Percentiles rank a stretch among this genome's conserved stretches.
Conservation (phyloP, 2,888 invertebrate genomes). For the Oeneis ivallda region DNA sequence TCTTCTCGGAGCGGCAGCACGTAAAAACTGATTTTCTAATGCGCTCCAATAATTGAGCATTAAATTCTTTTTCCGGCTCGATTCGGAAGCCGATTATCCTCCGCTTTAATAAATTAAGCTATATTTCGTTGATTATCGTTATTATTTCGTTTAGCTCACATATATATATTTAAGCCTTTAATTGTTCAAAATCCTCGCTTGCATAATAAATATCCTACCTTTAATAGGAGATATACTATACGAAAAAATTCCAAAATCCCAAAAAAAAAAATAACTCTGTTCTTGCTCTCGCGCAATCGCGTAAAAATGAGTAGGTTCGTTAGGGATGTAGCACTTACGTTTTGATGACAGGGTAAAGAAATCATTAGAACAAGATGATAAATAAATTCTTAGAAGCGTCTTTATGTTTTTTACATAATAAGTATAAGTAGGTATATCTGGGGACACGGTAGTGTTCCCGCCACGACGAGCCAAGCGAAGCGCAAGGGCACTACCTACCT, state of each 20-base stretch:
- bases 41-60: conserved; percentile 33
- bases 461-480: too few relatives aligned
- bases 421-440: too few relatives aligned
- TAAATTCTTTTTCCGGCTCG: conserved; percentile 20
- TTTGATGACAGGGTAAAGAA: conserved; percentile 7
- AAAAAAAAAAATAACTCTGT: too few relatives aligned
- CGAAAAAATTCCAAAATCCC: too few relatives aligned
- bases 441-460: too few relatives aligned
- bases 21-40: conserved; percentile 31
- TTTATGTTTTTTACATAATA: background rate
- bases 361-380: background rate
- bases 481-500: too few relatives aligned
- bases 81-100: background rate
- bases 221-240: too few relatives aligned
- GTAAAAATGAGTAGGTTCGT: background rate
- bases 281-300: background rate
- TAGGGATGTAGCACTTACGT: background rate
- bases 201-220: too few relatives aligned
- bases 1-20: conserved; percentile 18
- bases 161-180: too few relatives aligned
- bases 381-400: background rate
- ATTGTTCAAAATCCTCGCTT: too few relatives aligned
- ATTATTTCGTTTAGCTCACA: too few relatives aligned
- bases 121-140: background rate
- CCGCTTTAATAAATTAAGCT: background rate